These are phyloP conservation scores for Falco punctatus DNA, from an alignment of 2,113 vertebrate genomes.

Conservation along the genomic window DNA sequence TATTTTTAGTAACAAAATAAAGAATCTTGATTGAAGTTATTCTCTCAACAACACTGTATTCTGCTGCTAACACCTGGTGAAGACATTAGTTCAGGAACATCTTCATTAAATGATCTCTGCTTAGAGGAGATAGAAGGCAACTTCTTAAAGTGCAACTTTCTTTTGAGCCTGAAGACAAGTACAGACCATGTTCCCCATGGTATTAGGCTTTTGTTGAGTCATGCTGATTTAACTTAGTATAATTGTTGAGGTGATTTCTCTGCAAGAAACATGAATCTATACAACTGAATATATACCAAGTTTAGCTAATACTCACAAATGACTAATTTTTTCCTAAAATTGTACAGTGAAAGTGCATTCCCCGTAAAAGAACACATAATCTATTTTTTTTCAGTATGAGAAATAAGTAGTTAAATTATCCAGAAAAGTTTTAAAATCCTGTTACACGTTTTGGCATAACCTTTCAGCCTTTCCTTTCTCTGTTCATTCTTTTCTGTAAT, in stretches of 20 bases:
- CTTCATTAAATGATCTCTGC: neutral
- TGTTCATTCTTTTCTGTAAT: neutral
- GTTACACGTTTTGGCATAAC: accelerated
- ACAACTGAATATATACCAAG: neutral
- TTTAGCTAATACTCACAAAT: neutral
- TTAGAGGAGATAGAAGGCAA: neutral
- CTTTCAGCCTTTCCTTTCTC: neutral
- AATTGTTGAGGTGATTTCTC: neutral
- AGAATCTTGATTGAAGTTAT: neutral
- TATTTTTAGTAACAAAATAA: neutral
- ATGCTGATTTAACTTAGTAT: neutral
- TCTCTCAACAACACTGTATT: neutral
- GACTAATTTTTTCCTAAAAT: neutral
- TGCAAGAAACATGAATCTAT: neutral
- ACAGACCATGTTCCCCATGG: neutral
- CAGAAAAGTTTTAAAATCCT: neutral
- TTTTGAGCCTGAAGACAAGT: neutral
- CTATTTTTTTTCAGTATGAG: neutral
- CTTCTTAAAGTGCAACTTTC: neutral
- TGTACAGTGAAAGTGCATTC: neutral
- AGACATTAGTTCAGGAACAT: neutral
- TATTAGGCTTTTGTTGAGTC: neutral
- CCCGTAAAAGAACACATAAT: neutral
- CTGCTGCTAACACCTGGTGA: neutral
- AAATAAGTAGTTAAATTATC: neutral